These are phyloP conservation scores for Andricus quercusramuli DNA, from an alignment of 2,888 invertebrate species.

Conservation along the genomic window DNA sequence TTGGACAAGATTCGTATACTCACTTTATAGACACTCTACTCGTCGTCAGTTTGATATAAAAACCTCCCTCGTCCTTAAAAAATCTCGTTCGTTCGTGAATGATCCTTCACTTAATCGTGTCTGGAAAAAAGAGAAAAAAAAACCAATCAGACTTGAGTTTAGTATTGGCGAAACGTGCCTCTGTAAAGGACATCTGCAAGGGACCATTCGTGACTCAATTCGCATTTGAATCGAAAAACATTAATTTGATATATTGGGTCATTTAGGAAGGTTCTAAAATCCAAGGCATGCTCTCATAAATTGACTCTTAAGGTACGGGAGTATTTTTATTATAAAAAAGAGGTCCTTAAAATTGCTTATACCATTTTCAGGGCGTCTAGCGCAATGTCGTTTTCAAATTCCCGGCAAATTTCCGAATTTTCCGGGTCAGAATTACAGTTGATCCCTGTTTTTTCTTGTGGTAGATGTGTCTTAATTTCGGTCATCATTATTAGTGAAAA, in stretches of 20 bases:
- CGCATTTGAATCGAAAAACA: slow-evolving; percentile 36
- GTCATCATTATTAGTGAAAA: no score
- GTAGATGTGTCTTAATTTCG: no score
- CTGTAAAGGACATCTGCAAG: slow-evolving; percentile 12
- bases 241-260: slow-evolving; percentile 36
- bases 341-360: not conserved
- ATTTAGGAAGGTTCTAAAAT: slow-evolving; percentile 25
- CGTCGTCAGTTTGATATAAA: slow-evolving; percentile 52
- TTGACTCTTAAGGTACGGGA: not conserved
- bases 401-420: no score
- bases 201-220: slow-evolving; percentile 28
- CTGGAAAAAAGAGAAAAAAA: slow-evolving; percentile 50
- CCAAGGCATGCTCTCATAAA: slow-evolving; percentile 9
- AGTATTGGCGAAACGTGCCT: slow-evolving; percentile 37
- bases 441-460: no score
- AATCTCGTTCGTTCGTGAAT: slow-evolving; percentile 51
- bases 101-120: slow-evolving; percentile 54
- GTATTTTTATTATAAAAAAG: slow-evolving; percentile 21
- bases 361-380: not conserved
- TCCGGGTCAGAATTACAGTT: no score
- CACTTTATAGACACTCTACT: slow-evolving; percentile 51
- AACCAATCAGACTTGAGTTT: slow-evolving; percentile 35
- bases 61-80: slow-evolving; percentile 55
- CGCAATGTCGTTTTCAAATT: no score
- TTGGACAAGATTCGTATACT: slow-evolving; percentile 54